Evolutionary conservation across 2,888 invertebrate genomes (phyloP).

Genomic region (Danaus chrysippus): DNA sequence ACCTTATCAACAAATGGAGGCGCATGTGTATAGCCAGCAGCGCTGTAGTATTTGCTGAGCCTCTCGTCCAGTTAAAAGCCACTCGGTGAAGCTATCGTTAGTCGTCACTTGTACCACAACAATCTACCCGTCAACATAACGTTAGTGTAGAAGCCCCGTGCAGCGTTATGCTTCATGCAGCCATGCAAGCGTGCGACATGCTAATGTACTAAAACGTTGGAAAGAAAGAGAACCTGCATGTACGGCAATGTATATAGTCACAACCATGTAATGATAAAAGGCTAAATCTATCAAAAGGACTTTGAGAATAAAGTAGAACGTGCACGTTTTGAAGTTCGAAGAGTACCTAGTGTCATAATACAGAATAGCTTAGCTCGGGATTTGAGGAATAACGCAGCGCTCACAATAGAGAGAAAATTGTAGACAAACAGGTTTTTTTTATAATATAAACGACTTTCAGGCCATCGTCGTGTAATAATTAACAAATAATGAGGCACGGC

Average conservation of each 20-base stretch:
- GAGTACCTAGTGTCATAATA: background rate
- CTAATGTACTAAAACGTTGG: constrained; percentile 11
- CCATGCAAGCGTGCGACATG: constrained; percentile 30
- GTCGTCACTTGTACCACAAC: constrained; percentile 60
- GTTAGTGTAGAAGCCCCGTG: constrained; percentile 15
- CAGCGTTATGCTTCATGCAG: constrained; percentile 1
- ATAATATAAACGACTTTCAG: no score
- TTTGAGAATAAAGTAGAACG: background rate
- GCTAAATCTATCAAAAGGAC: background rate
- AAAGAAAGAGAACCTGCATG: constrained; percentile 18
- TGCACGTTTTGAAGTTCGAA: background rate
- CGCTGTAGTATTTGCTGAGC: background rate
- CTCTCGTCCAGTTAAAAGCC: constrained; percentile 11
- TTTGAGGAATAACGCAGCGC: constrained; percentile 6
- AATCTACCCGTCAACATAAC: constrained; percentile 35
- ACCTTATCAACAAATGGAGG: background rate
- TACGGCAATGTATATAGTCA: constrained; percentile 2
- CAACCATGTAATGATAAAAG: background rate
- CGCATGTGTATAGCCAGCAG: background rate
- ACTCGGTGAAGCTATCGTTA: constrained; percentile 32
- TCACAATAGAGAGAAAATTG: background rate
- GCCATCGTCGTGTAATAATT: background rate
- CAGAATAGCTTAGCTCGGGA: background rate
- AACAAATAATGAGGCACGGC: constrained; percentile 2
- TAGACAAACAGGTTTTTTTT: no score